Evolutionary conservation across 1,140 invertebrate species (phyloP).

Genomic region (Sycophila sp.): DNA sequence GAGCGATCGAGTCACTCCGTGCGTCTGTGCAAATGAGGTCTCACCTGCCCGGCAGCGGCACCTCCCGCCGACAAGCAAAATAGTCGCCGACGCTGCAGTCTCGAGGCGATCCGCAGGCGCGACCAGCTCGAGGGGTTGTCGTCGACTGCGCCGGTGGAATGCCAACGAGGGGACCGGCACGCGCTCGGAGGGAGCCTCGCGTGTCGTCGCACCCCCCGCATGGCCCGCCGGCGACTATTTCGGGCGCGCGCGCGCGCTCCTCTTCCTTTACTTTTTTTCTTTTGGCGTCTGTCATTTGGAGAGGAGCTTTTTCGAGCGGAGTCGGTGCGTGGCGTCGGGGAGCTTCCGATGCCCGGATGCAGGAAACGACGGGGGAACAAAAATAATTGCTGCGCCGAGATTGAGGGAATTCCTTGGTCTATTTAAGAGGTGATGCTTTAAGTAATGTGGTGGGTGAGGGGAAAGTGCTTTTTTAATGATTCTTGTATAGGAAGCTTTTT

Average conservation of each 20-base stretch:
- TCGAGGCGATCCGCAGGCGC: too few relatives aligned
- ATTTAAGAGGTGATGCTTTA: too few relatives aligned
- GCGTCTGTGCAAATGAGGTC: too few relatives aligned
- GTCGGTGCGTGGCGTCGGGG: background rate
- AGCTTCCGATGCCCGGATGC: background rate
- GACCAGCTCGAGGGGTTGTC: background rate
- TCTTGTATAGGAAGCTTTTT: too few relatives aligned
- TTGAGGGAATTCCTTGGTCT: too few relatives aligned
- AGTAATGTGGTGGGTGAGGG: too few relatives aligned
- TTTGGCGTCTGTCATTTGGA: background rate
- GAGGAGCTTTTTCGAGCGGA: background rate
- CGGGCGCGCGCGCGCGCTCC: constrained; percentile 44
- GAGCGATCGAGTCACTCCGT: too few relatives aligned
- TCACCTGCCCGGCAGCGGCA: background rate
- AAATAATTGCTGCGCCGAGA: background rate
- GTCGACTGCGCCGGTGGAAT: background rate
- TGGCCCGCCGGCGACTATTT: constrained; percentile 49
- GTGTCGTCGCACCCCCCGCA: constrained; percentile 56
- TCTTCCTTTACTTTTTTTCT: background rate
- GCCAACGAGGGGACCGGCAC: too few relatives aligned
- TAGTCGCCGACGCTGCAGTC: too few relatives aligned
- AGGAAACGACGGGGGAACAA: background rate
- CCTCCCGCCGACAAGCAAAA: background rate
- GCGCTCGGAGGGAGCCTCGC: too few relatives aligned
- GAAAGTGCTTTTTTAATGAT: too few relatives aligned